phyloP scores from a whole-genome alignment of 2,888 invertebrate genomes.

The Oscheius sp. region DNA sequence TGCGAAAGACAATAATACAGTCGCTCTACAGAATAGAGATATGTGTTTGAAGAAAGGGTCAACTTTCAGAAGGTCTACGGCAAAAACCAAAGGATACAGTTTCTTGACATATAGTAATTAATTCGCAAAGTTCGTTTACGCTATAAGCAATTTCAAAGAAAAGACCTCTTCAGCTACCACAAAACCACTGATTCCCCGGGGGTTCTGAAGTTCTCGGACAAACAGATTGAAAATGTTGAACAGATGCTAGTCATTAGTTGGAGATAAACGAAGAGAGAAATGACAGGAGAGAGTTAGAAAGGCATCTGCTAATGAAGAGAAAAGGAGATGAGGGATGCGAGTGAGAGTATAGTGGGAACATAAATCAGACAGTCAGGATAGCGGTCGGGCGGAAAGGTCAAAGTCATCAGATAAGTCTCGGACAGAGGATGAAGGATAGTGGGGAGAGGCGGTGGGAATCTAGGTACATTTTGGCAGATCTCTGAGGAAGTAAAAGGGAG shows the following conservation, averaged over 20 bases:
- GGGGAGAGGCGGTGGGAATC: not conserved
- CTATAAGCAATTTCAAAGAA: too few species aligned
- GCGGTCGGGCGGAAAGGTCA: constrained; percentile 30
- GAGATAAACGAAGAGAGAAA: too few species aligned
- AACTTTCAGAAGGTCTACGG: too few species aligned
- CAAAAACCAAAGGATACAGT: too few species aligned
- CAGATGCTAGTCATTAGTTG: too few species aligned
- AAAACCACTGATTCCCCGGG: too few species aligned
- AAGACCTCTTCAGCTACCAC: too few species aligned
- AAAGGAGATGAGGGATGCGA: constrained; percentile 8
- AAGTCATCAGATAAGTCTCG: constrained; percentile 29
- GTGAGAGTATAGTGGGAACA: constrained; percentile 24
- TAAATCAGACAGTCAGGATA: constrained; percentile 17
- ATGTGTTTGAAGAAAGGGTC: not conserved
- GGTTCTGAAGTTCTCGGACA: too few species aligned
- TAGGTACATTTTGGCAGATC: not conserved
- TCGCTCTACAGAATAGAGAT: too few species aligned
- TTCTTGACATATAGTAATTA: too few species aligned
- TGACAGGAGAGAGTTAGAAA: not conserved
- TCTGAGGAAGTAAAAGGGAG: not conserved
- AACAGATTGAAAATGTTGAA: too few species aligned
- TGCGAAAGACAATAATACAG: constrained; percentile 28
- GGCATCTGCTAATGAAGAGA: not conserved
- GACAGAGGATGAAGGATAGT: not conserved
- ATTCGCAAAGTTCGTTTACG: too few species aligned